Base-by-base conservation (phyloP, 2,113 vertebrate species). In the Dascyllus trimaculatus region DNA sequence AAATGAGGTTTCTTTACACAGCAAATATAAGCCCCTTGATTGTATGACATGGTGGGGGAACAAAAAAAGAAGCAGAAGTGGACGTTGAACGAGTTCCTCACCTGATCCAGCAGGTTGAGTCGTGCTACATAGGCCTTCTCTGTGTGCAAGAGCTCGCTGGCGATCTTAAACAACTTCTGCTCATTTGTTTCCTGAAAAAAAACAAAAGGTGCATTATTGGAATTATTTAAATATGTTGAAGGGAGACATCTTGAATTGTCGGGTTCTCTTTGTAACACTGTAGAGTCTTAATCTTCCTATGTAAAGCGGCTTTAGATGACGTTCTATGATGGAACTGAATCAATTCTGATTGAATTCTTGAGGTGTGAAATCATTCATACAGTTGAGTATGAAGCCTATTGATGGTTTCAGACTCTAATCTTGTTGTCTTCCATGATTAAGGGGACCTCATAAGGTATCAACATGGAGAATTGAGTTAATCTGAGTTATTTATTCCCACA, bases 81-180 rank as follows among this genome's bases (percentile, higher is more conserved):
- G 66, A 29, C 26, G 40, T 49, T 64, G 2, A 7, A 18, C 0
- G 9, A 68, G 32, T 63, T 62, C 77, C 90, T 93, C 74, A 95
- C 95, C 93, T 95, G 89, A 72, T 94, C 92, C 91, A 99, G 94
- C 79, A 99, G 96, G 88, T 96, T 94, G 14, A 99, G 96, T 53
- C 97, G 89, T 22, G 93, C 93, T 19, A 99, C 98, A 0, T 99
- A 99, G 46, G 97, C 97, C 92, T 96, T 96, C 92, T 99, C 98
- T 6, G 98, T 99, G 61, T 97, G 95, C 84, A 99, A 90, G 82
- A 99, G 97, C 88, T 99, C 98, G 52, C 78, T 99, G 83, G 97
- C 98, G 81, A 99, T 99, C 82, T 99, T 99, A 81, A 97, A 96
- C 61, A 96, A 94, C 92, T 99, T 99, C 92, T 99, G 93, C 45